Evolutionary conservation across 2,797 vertebrate species (phyloP), one percentile per base, ranked within the genome.

Genomic region (Malacoraja senta): DNA sequence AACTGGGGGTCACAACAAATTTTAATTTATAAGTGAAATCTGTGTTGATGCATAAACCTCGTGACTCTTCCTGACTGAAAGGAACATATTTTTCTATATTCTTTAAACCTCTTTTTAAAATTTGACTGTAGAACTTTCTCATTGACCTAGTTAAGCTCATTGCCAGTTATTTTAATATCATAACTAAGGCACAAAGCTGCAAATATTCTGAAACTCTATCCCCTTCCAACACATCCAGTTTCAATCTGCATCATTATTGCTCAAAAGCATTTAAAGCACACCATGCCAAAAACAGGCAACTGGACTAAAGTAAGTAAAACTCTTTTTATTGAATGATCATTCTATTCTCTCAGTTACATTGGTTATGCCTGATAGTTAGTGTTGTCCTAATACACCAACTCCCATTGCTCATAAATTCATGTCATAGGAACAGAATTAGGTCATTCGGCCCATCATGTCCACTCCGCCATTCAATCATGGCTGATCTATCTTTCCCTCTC

Each of bases 151-250:
- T 88, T 19, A 21, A 68, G 32, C 32, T 35, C 63, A 88, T 32
- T 88, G 61, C n/a, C n/a, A 68, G 15, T 35, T 88, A 65, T 35
- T 9, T 1, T 19, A 53, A 53, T 53, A 53, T 35, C 84, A 88
- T 35, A 88, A 32, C 17, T 68, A 35, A 88, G 84, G n/a, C 63
- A 88, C 32, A 19, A 88, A 32, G 21, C 84, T 35, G 32, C 17
- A 8, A 68, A 19, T 68, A 32, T 88, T 88, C 21, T 88, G 84
- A 88, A 88, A 88, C 84, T 32, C 84, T 68, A 68, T 88, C 84
- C 65, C 8, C 17, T 35, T 88, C n/a, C 84, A 8, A 38, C 26
- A 65, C 17, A 2, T 26, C 24, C 84, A 65, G n/a, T 65, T 19
- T 88, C 84, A 88, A 68, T 88, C 84, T n/a, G 65, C 84, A 88